A percentile compares a stretch with the other conserved stretches of the same genome.
Conservation (phyloP, 2,113 vertebrate species). For the Toxostoma redivivum region DNA sequence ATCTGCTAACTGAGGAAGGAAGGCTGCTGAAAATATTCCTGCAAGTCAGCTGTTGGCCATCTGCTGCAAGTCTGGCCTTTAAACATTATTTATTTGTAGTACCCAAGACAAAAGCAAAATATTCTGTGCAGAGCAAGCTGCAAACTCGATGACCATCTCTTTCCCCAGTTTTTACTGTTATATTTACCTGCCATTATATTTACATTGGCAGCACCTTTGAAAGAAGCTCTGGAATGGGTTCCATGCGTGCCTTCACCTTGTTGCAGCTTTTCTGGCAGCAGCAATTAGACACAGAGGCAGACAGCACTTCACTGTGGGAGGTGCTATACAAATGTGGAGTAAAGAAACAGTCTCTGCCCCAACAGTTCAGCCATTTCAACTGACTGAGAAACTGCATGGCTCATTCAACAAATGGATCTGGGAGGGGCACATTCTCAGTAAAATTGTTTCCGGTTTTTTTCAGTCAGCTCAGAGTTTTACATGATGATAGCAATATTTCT, state of each 20-base stretch:
- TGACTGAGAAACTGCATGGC: background rate
- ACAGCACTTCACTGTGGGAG: background rate
- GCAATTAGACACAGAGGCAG: background rate
- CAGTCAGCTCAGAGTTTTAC: background rate
- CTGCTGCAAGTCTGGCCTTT: background rate
- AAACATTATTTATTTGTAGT: background rate
- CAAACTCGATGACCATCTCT: background rate
- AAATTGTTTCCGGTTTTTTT: background rate
- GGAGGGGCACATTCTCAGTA: background rate
- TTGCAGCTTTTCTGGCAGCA: background rate
- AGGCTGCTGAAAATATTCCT: background rate
- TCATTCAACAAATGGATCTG: fast-evolving
- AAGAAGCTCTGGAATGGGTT: background rate
- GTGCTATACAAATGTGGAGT: background rate
- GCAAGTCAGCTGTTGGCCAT: conserved; percentile 14
- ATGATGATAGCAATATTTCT: background rate
- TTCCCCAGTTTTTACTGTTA: background rate
- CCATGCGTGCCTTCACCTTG: background rate
- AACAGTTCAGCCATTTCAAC: background rate
- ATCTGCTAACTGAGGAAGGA: background rate
- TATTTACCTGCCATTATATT: background rate
- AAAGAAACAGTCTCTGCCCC: background rate
- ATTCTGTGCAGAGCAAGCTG: background rate
- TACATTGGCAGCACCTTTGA: background rate
- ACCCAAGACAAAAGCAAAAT: background rate